Evolutionary conservation across 1,140 invertebrate species (phyloP), one percentile per base, ranked within the genome.

Genomic region (Melitaea cinxia): DNA sequence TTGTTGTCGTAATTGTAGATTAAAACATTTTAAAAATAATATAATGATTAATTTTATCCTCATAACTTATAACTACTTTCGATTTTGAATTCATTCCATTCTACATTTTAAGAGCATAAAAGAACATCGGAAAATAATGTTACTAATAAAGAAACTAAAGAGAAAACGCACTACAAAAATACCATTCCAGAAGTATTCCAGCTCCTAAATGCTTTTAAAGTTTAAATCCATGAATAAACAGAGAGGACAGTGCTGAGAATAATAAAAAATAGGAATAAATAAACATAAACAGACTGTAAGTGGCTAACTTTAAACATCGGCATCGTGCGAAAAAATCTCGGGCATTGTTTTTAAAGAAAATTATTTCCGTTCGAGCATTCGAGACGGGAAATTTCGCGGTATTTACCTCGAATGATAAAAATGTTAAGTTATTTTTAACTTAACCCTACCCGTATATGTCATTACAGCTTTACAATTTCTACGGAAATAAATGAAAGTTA

Each of bases 291-390:
- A 75, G 59, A 74, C 67, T 60, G 65, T 80, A 81, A 84, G 62
- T 77, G 70, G 68, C 47, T 39, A 65, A 65, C 59, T 80, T 75
- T 70, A 69, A 73, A 65, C 65, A 73, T 77, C 82, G 78, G 61
- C 64, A 73, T 77, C 82, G 78, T 85, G 82, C 73, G 78, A 88
- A 85, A 81, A 83, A 65, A 73, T 80, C 76, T 77, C 65, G 52
- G 47, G 70, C 71, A 82, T 87, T 85, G 82, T 87, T 85, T 65
- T 78, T 64, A 67, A 79, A 79, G 73, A 78, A 83, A 80, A 76
- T 73, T 59, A 64, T 72, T 79, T 77, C 65, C 73, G 67, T 47
- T 71, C 55, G 19, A 54, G 73, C 63, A 65, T 72, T 73, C 50
- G 52, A 70, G 67, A 73, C 68, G 57, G 61, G 49, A 71, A 72